A percentile compares a stretch with the other conserved stretches of the same genome.
Evolutionary conservation across 2,797 vertebrate genomes (phyloP).

Genomic region (Morus bassanus): DNA sequence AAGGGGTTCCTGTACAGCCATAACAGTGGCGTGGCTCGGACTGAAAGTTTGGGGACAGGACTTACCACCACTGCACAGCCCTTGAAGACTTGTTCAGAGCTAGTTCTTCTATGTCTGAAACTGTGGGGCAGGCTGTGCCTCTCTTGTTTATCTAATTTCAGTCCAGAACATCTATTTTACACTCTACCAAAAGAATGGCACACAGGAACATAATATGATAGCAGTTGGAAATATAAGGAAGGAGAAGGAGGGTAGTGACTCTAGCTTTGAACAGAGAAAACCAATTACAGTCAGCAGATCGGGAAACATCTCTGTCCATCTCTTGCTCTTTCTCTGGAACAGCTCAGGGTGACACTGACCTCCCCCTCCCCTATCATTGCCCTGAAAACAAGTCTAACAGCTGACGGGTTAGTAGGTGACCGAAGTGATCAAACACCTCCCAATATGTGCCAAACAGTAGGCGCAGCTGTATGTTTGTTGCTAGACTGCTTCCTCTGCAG

Average conservation of each 20-base stretch:
- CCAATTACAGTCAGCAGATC: not conserved
- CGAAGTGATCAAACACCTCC: slow-evolving; percentile 12
- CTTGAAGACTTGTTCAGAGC: not conserved
- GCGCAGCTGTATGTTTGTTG: slow-evolving; percentile 9
- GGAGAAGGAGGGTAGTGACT: not conserved
- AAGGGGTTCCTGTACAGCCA: not conserved
- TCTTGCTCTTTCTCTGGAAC: not conserved
- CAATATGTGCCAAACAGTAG: not conserved
- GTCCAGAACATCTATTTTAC: not conserved
- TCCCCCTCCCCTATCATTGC: not conserved
- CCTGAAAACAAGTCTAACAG: not conserved
- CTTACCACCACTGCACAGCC: not conserved
- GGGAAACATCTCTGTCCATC: not conserved
- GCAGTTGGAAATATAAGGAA: not conserved
- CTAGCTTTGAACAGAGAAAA: not conserved
- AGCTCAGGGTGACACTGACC: not conserved
- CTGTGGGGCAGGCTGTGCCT: not conserved
- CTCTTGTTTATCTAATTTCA: not conserved
- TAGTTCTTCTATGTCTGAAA: not conserved
- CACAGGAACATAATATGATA: not conserved
- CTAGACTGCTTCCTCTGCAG: slow-evolving; percentile 24
- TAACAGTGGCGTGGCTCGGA: not conserved
- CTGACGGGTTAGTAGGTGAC: not conserved
- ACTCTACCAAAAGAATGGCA: not conserved
- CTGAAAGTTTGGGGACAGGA: fast-evolving